Evolutionary conservation across 2,797 vertebrate species (phyloP).

Genomic region (Gambusia yucatana): DNA sequence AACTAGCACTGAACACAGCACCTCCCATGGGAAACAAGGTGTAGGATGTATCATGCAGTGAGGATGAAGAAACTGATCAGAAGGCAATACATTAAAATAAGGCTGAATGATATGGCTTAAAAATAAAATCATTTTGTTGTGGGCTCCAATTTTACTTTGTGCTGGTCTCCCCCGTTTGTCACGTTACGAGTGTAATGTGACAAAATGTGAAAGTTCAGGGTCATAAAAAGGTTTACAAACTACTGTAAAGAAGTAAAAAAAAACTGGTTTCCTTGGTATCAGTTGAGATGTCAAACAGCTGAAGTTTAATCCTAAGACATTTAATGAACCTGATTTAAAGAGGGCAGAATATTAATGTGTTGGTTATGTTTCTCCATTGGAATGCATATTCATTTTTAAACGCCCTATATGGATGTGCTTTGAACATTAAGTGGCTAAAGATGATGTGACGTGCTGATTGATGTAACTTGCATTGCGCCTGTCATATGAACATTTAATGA

Average conservation of each 20-base stretch:
- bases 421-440: slow-evolving; percentile 3
- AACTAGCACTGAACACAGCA: neutral
- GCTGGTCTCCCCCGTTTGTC: neutral
- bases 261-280: neutral
- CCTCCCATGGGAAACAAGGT: too few species aligned
- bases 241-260: neutral
- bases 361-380: neutral
- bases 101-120: too few species aligned
- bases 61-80: too few species aligned
- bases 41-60: too few species aligned
- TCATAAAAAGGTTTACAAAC: neutral
- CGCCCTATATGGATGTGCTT: neutral
- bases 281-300: neutral
- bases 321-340: neutral
- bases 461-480: slow-evolving; percentile 2
- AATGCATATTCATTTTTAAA: slow-evolving; percentile 7
- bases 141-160: too few species aligned
- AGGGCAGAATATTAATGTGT: neutral
- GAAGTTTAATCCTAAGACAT: neutral
- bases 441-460: neutral
- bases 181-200: neutral
- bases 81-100: too few species aligned
- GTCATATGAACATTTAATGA: slow-evolving; percentile 7
- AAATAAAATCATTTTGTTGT: too few species aligned
- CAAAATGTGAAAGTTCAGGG: neutral